Base-by-base conservation (phyloP, 2,888 invertebrate genomes). In the Fabriciana adippe region DNA sequence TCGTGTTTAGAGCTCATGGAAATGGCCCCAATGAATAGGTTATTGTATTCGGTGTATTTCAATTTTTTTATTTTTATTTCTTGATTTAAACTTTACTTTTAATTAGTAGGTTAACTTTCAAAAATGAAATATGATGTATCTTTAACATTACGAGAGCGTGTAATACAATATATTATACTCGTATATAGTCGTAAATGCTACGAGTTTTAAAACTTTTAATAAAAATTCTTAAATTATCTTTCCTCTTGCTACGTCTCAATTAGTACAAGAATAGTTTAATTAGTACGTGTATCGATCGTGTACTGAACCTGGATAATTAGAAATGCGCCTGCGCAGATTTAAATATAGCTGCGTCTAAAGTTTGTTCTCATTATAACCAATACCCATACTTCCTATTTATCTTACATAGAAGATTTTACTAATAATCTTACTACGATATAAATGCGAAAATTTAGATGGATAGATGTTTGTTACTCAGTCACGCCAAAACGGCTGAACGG, bases 281-380 rank as follows among this genome's bases (percentile, higher is more conserved):
- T 68, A 68, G 65, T 68, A 59, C 57, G 59, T 14, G 79, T 81
- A 84, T 85, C 82, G 84, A 83, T 83, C 83, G 70, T 77, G 80
- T 81, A 83, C 86, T 85, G 84, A 82, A 83, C 74, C 75, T 74
- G 76, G 81, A 82, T 82, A 84, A 88, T 88, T 71, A 71, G 66
- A 57, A 62, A 68, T 87, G 86, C 85, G 80, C 83, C 73, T 70
- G 74, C 72, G 74, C 75, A 72, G 85, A 81, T 85, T 83, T 85
- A 87, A 86, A 87, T 87, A 86, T 84, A 89, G 80, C 81, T 78
- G 73, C 72, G 79, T 74, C 67, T 70, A 79, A 85, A 76, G 86
- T 84, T 81, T 82, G 68, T 66, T 66, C 54, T 21, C 68, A 68
- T 72, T 70, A 48, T 47, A 48, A 5, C 6, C 14, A 3, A n/a